These are phyloP conservation scores for Kuschelorhynchus macadamiae DNA, from an alignment of 2,888 invertebrate species.

Conservation along the genomic window DNA sequence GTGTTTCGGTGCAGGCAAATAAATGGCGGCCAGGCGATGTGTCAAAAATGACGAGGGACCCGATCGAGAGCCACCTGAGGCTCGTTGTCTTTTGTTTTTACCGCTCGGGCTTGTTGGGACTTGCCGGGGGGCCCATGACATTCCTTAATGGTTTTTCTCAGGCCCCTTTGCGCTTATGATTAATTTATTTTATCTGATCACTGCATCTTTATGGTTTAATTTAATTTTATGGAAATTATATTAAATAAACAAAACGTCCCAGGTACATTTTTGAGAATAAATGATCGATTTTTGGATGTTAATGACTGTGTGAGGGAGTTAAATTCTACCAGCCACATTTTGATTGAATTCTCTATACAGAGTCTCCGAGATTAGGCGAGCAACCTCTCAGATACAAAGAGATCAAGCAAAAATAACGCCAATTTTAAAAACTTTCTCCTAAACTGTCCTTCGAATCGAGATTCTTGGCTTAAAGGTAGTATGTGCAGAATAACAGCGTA, in stretches of 20 bases:
- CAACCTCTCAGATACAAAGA: too few relatives aligned
- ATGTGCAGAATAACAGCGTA: too few relatives aligned
- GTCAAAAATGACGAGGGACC: constrained; percentile 65
- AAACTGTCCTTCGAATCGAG: too few relatives aligned
- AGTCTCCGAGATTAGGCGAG: too few relatives aligned
- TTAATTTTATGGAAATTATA: constrained; percentile 50
- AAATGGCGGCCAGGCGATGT: constrained; percentile 60
- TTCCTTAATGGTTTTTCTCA: constrained; percentile 50
- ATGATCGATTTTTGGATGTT: constrained; percentile 18
- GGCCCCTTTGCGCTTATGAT: constrained; percentile 45
- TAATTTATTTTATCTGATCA: constrained; percentile 49
- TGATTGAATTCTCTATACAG: too few relatives aligned
- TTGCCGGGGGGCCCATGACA: constrained; percentile 59
- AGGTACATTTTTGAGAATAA: constrained; percentile 18
- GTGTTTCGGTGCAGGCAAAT: constrained; percentile 60
- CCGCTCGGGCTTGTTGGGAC: constrained; percentile 60
- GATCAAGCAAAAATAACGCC: too few relatives aligned
- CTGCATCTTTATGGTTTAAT: constrained; percentile 50
- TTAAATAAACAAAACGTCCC: constrained; percentile 47
- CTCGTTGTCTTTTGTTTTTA: constrained; percentile 60
- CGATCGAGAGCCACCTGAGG: constrained; percentile 63
- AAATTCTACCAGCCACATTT: too few relatives aligned
- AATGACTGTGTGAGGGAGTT: too few relatives aligned
- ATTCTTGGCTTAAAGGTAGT: too few relatives aligned
- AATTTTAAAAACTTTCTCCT: too few relatives aligned